Conservation (phyloP, 1,140 invertebrate species). For the Leptopilina boulardi region DNA sequence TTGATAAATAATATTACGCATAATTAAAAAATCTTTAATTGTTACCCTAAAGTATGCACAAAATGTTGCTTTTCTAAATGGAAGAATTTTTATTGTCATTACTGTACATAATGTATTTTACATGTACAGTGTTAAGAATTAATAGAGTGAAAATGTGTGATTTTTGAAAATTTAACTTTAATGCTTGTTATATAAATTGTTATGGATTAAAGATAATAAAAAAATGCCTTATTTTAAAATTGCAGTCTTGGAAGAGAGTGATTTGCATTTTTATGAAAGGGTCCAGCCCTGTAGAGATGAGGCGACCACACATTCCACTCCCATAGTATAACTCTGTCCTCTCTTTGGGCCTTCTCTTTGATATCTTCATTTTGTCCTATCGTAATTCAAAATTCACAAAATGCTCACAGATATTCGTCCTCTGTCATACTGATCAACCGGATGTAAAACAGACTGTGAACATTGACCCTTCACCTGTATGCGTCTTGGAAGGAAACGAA, state of each 20-base stretch:
- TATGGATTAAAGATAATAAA: not conserved
- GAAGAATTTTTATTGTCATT: not conserved
- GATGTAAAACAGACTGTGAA: slow-evolving; percentile 8
- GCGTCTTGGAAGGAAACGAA: not conserved
- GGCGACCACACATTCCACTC: slow-evolving; percentile 58
- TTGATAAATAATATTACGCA: no score
- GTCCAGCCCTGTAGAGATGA: slow-evolving; percentile 10
- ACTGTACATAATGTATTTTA: not conserved
- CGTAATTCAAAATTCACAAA: slow-evolving; percentile 50
- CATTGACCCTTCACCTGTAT: not conserved
- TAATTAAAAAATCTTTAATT: no score
- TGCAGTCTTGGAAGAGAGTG: not conserved
- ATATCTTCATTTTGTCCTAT: slow-evolving; percentile 57
- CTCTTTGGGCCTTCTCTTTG: slow-evolving; percentile 33
- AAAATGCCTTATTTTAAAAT: not conserved
- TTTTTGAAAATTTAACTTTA: not conserved
- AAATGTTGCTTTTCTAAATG: not conserved
- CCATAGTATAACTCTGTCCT: slow-evolving; percentile 45
- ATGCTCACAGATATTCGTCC: slow-evolving; percentile 2
- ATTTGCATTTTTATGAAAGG: slow-evolving; percentile 12
- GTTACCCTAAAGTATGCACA: no score
- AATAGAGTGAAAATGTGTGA: not conserved
- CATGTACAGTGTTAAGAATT: not conserved
- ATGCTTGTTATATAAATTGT: not conserved
- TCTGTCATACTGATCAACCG: not conserved